Conservation (phyloP, 1,140 invertebrate genomes). For the Bombus turneri region DNA sequence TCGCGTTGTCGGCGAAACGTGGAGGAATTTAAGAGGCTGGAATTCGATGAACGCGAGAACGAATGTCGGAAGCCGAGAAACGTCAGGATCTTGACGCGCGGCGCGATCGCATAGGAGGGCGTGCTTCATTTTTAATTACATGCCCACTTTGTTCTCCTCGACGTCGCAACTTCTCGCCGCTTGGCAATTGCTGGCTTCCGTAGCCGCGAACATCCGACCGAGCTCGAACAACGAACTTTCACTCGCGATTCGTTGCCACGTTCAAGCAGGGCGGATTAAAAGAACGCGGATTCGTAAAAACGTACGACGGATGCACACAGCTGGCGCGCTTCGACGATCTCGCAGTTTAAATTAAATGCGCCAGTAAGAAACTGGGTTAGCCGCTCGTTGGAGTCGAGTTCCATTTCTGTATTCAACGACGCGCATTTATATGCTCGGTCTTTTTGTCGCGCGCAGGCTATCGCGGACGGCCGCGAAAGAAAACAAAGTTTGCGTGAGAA, state of each 20-base stretch:
- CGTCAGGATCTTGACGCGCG: not conserved
- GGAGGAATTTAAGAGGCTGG: too few relatives aligned
- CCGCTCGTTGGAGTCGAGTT: not conserved
- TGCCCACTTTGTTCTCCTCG: not conserved
- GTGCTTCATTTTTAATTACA: slow-evolving; percentile 42
- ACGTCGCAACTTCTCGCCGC: not conserved
- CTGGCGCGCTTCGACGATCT: too few relatives aligned
- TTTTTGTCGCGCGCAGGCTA: not conserved
- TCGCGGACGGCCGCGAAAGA: not conserved
- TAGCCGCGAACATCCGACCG: not conserved
- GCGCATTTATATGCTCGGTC: not conserved
- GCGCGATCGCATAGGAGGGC: not conserved
- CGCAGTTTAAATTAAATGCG: not conserved
- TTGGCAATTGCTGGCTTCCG: not conserved
- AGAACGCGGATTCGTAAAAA: not conserved
- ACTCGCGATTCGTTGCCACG: slow-evolving; percentile 24
- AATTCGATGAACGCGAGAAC: too few relatives aligned
- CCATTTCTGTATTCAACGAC: not conserved
- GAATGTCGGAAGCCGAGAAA: not conserved
- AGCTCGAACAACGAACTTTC: slow-evolving; percentile 35
- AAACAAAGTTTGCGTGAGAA: not conserved
- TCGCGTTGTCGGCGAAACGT: too few relatives aligned
- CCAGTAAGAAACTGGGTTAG: slow-evolving; percentile 1
- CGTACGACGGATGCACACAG: not conserved
- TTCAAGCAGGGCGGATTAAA: not conserved